These are phyloP conservation scores for Drosophila orosa DNA, from an alignment of 1,140 invertebrate species.

Conservation along the genomic window DNA sequence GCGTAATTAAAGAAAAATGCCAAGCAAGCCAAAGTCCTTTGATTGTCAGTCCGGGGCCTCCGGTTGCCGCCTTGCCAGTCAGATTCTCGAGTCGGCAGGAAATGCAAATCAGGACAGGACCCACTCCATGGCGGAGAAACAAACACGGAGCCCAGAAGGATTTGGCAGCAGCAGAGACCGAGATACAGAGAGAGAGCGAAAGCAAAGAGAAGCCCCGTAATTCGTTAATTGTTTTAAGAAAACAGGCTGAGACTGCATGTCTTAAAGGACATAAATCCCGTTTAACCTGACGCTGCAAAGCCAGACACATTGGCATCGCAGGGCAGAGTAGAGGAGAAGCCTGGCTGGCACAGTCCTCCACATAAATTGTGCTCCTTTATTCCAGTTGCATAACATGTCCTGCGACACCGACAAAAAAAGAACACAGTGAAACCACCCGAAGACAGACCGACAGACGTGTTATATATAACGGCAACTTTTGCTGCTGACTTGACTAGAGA, in stretches of 20 bases:
- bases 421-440: constrained; percentile 36
- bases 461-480: constrained; percentile 69
- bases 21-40: constrained; percentile 73
- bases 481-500: constrained; percentile 65
- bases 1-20: constrained; percentile 82
- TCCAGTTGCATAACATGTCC: constrained; percentile 80
- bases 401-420: constrained; percentile 58
- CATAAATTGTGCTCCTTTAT: constrained; percentile 76
- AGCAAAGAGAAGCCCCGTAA: constrained; percentile 33
- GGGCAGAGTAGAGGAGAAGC: neutral
- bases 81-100: constrained; percentile 24
- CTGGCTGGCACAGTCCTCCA: constrained; percentile 45
- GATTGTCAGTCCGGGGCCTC: constrained; percentile 59
- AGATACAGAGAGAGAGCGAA: neutral
- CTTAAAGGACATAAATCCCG: constrained; percentile 69
- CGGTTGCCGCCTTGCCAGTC: constrained; percentile 8
- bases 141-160: constrained; percentile 54
- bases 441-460: constrained; percentile 54
- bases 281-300: constrained; percentile 75
- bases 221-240: constrained; percentile 76
- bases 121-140: constrained; percentile 19
- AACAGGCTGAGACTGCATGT: constrained; percentile 59
- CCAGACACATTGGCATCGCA: constrained; percentile 28
- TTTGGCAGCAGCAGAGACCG: constrained; percentile 10
- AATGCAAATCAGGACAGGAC: constrained; percentile 62